Evolutionary conservation across 2,888 invertebrate species (phyloP).

Genomic region (Cephus nigrinus): DNA sequence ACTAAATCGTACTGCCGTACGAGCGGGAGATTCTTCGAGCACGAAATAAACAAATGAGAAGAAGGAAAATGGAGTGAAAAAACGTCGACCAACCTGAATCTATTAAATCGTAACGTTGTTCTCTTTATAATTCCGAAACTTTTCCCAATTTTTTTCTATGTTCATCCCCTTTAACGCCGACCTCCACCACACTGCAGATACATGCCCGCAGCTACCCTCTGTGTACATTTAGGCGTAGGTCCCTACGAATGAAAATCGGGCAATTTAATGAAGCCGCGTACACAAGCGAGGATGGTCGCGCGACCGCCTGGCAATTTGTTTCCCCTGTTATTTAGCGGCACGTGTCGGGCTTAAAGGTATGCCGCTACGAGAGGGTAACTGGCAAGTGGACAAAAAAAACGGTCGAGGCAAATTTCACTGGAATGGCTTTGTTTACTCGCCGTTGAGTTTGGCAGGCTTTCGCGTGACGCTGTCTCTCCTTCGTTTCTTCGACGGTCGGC

Average conservation of each 20-base stretch:
- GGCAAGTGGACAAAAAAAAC: neutral
- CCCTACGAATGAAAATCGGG: neutral
- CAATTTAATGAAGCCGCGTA: neutral
- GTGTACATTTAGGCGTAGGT: no score
- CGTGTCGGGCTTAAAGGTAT: neutral
- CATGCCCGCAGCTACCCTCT: no score
- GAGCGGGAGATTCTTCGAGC: constrained; percentile 35
- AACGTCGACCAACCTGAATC: neutral
- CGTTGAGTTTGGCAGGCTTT: neutral
- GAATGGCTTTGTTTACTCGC: neutral
- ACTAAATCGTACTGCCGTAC: no score
- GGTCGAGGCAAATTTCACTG: neutral
- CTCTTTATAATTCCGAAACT: no score
- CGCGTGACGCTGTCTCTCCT: neutral
- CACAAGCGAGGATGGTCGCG: neutral
- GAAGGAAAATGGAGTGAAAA: neutral
- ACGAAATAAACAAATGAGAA: constrained; percentile 38
- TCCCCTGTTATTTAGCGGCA: constrained; percentile 1
- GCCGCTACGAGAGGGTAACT: no score
- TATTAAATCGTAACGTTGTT: no score
- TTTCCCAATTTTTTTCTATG: no score
- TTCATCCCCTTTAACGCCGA: no score
- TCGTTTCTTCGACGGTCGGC: no score
- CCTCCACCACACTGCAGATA: no score
- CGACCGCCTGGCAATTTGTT: neutral